Evolutionary conservation across 2,888 invertebrate species (phyloP).

Genomic region (Diploptera punctata): DNA sequence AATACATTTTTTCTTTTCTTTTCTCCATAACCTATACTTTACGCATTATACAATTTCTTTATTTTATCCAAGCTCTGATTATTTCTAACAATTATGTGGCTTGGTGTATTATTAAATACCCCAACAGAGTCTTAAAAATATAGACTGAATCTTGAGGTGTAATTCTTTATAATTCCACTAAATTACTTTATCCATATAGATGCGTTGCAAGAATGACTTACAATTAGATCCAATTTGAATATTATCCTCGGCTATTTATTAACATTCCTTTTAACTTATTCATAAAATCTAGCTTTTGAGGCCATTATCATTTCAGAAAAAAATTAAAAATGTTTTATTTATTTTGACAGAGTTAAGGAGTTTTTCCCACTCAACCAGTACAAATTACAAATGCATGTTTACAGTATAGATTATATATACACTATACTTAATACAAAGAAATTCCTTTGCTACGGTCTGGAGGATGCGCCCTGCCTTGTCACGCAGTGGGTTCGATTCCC

Average conservation of each 20-base stretch:
- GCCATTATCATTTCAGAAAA: too few relatives aligned
- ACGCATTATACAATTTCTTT: slow-evolving; percentile 24
- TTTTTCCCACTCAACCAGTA: too few relatives aligned
- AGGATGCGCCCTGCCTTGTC: too few relatives aligned
- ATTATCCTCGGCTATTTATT: background rate
- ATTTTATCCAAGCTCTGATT: slow-evolving; percentile 22
- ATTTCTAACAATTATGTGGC: slow-evolving; percentile 19
- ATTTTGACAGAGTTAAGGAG: too few relatives aligned
- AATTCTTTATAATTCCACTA: slow-evolving; percentile 9
- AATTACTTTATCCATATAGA: slow-evolving; percentile 29
- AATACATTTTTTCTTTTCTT: slow-evolving; percentile 10
- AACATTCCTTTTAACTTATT: background rate
- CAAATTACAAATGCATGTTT: too few relatives aligned
- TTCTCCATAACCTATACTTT: slow-evolving; percentile 22
- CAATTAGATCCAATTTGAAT: background rate
- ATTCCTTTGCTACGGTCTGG: too few relatives aligned
- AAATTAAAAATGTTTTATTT: too few relatives aligned
- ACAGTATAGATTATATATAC: too few relatives aligned
- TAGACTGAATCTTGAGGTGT: background rate
- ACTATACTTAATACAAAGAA: too few relatives aligned
- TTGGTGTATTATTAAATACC: slow-evolving; percentile 28
- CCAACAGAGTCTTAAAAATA: slow-evolving; percentile 3
- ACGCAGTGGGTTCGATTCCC: too few relatives aligned
- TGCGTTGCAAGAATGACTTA: background rate
- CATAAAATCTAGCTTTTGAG: too few relatives aligned